phyloP scores from a whole-genome alignment of 2,797 vertebrate species.

The Erpetoichthys calabaricus region DNA sequence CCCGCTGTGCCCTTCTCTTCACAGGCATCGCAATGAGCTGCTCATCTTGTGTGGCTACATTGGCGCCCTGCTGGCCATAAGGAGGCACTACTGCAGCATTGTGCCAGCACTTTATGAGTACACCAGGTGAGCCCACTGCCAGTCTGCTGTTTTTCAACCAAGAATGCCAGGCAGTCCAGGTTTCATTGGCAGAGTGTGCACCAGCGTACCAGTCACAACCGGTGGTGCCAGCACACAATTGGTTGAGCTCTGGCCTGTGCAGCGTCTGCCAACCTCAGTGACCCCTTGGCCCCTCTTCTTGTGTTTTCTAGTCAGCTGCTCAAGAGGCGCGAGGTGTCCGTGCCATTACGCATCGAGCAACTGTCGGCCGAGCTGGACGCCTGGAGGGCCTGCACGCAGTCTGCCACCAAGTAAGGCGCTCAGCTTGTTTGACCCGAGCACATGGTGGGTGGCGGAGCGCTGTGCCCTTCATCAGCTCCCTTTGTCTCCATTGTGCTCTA shows the following conservation, averaged over 20 bases:
- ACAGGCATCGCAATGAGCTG: slow-evolving; percentile 76
- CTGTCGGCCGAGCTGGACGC: slow-evolving; percentile 79
- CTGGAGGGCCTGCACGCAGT: slow-evolving; percentile 67
- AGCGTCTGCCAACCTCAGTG: neutral
- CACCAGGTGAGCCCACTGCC: slow-evolving; percentile 59
- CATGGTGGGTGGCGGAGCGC: no score
- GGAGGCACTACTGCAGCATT: slow-evolving; percentile 72
- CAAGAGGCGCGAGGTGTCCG: slow-evolving; percentile 75
- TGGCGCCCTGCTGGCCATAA: slow-evolving; percentile 75
- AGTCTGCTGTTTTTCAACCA: slow-evolving; percentile 6
- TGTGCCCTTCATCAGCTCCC: neutral
- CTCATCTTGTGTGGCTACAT: slow-evolving; percentile 79
- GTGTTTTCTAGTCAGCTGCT: slow-evolving; percentile 70
- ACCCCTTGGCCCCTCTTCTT: neutral
- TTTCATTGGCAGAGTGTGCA: no score
- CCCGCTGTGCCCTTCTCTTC: no score
- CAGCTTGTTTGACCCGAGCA: no score
- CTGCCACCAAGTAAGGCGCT: slow-evolving; percentile 50
- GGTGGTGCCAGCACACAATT: no score
- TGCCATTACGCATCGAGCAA: slow-evolving; percentile 78
- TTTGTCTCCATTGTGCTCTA: neutral
- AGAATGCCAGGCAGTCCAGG: no score
- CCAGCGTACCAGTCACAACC: no score
- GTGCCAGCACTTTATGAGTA: slow-evolving; percentile 90
- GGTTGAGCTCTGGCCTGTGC: no score